These are phyloP conservation scores for Regulus satrapa DNA, from an alignment of 2,113 vertebrate genomes.

Conservation along the genomic window DNA sequence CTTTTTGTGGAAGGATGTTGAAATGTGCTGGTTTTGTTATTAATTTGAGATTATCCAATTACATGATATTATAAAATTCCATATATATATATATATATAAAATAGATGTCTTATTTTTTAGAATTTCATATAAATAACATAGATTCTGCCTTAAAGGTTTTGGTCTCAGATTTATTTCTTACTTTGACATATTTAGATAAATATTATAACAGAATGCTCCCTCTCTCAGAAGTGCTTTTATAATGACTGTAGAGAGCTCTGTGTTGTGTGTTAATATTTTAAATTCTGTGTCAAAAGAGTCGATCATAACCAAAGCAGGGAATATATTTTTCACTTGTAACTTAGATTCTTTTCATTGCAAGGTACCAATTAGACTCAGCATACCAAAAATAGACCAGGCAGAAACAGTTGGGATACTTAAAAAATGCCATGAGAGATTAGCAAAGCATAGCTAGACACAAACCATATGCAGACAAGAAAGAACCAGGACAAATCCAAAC, in stretches of 20 bases:
- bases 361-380: neutral
- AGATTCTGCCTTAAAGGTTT: neutral
- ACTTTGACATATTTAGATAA: neutral
- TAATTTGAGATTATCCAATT: neutral
- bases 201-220: neutral
- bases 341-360: neutral
- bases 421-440: conserved; percentile 6
- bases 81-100: too few species aligned
- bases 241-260: neutral
- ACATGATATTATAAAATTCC: neutral
- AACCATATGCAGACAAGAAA: conserved; percentile 33
- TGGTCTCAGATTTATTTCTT: neutral
- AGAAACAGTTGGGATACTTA: neutral
- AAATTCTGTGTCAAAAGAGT: neutral
- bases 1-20: neutral
- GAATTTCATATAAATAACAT: too few species aligned
- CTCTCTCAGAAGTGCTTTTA: neutral
- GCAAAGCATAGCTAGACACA: neutral
- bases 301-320: neutral
- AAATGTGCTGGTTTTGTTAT: neutral
- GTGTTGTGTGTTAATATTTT: neutral
- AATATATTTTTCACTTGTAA: neutral
- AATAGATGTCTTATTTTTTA: too few species aligned
- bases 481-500: neutral
- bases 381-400: neutral